Evolutionary conservation across 2,888 invertebrate genomes (phyloP), one percentile per base, ranked within the genome.

Genomic region (Augiades crinisus): DNA sequence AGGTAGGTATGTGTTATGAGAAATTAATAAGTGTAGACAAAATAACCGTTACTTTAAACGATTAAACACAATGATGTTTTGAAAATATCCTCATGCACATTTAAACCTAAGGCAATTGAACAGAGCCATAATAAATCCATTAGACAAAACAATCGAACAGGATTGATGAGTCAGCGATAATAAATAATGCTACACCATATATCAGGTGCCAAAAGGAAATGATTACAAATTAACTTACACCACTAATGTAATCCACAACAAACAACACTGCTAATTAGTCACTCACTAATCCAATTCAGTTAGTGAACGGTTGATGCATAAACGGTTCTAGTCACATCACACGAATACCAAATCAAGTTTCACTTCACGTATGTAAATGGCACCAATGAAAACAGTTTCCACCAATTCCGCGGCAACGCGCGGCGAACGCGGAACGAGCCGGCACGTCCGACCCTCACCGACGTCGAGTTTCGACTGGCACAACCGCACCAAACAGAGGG

Each of bases 301-400:
- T 53, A 53, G 27, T 37, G 13, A 54, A 49, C 33, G 34, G 38
- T 38, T 37, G 30, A 47, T 49, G 13, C 24, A 46, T 54, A 47
- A 60, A 60, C 56, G 62, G 64, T 64, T 63, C 61, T 68, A 62
- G 66, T 75, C 77, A 75, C 80, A 82, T 77, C 74, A 77, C 81
- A 77, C 67, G 67, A 65, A 68, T 67, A 72, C 62, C 68, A 73
- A 79, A 76, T 69, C 76, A 72, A 80, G 76, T 81, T 80, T 80
- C 84, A 87, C 84, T 83, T 75, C 78, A 79, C 78, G 72, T 78
- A 82, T 81, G 80, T 65, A 81, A 80, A 82, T 78, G 70, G 74
- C 78, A 78, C 78, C 62, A 69, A 78, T 73, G 73, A 78, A 78
- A 84, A 84, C 78, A 72, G 75, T 83, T 78, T 78, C 68, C 78